A percentile compares a stretch with the other conserved stretches of the same genome.
phyloP scores from a whole-genome alignment of 2,113 vertebrate genomes.

The Xiphorhynchus elegans region DNA sequence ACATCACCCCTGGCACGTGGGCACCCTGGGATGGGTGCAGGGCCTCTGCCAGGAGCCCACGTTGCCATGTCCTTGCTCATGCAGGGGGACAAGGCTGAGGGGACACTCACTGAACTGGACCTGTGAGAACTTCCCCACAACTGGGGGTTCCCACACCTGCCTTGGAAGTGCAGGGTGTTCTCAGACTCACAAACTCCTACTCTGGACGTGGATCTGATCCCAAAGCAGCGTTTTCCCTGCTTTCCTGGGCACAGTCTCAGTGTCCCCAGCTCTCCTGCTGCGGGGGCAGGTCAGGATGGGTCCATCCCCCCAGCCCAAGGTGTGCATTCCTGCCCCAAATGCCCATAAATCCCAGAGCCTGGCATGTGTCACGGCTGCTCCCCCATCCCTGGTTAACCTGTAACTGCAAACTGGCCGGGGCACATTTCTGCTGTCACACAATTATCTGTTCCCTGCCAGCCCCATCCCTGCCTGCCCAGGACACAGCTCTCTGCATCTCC shows the following conservation, averaged over 20 bases:
- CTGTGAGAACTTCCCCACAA: not conserved
- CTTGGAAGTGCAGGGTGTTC: not conserved
- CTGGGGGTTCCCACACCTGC: not conserved
- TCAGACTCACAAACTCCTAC: not conserved
- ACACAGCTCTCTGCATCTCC: not conserved
- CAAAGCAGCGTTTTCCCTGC: not conserved
- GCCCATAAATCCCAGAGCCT: not conserved
- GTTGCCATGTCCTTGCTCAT: fast-evolving
- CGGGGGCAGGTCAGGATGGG: fast-evolving
- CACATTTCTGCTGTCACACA: not conserved
- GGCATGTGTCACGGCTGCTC: fast-evolving
- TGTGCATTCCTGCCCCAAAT: not conserved
- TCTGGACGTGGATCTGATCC: not conserved
- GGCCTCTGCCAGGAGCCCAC: not conserved
- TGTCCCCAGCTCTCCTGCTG: not conserved
- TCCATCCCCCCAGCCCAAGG: fast-evolving
- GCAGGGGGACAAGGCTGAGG: not conserved
- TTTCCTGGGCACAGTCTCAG: not conserved
- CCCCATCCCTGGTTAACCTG: not conserved
- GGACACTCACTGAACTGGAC: not conserved
- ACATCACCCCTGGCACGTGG: too few species aligned
- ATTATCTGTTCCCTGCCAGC: not conserved
- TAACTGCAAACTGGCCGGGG: not conserved
- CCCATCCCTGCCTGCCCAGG: too few species aligned
- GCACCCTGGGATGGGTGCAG: not conserved